Percentiles rank a stretch among this genome's conserved stretches.
These are phyloP conservation scores for Sinosuthora webbiana DNA, from an alignment of 2,113 vertebrate species.

Conservation along the genomic window DNA sequence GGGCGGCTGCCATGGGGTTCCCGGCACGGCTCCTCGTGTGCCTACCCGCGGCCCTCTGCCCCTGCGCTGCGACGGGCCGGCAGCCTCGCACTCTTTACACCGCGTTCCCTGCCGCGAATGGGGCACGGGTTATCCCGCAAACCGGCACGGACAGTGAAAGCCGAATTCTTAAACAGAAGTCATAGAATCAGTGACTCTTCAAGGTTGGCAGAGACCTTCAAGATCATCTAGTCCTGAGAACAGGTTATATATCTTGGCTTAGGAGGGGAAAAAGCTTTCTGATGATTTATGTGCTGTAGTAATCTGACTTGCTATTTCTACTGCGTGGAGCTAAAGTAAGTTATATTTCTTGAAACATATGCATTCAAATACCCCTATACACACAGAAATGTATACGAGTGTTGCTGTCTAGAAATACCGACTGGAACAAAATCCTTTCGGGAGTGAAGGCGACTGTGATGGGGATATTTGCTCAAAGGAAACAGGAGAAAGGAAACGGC, in stretches of 20 bases:
- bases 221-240: background rate
- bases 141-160: background rate
- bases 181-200: background rate
- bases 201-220: background rate
- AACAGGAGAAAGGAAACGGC: slow-evolving; percentile 2
- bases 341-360: background rate
- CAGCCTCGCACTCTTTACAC: background rate
- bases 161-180: background rate
- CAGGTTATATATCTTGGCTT: background rate
- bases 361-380: background rate
- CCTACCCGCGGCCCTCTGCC: background rate
- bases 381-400: background rate
- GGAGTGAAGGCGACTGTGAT: background rate
- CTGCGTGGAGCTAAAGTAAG: background rate
- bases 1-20: background rate
- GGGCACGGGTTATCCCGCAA: background rate
- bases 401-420: background rate
- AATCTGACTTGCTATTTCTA: slow-evolving; percentile 22
- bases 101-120: background rate
- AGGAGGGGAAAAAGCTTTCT: background rate
- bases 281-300: slow-evolving; percentile 12
- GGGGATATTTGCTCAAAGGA: background rate
- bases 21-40: background rate
- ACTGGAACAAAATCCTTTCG: background rate
- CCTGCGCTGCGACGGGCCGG: background rate